Base-by-base conservation (phyloP, 2,113 vertebrate species). In the Sander vitreus region DNA sequence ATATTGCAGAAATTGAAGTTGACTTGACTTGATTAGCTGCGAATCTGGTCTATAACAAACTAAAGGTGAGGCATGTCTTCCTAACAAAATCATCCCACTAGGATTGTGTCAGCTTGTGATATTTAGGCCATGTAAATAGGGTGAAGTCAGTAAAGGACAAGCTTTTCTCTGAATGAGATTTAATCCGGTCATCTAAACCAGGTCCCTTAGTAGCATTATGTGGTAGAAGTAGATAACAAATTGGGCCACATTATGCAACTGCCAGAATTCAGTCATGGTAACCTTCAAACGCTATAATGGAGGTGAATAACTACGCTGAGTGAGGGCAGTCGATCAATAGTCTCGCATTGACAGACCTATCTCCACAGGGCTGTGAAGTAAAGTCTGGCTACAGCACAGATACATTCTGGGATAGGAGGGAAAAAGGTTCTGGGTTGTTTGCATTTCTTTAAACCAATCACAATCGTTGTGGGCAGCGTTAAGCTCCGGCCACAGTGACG, bases 91-190 rank as follows among this genome's bases (percentile, higher is more conserved):
- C 33, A 13, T 55, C 8, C n/a, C 25, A n/a, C 45, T 13, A 12
- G 36, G 75, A 23, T 58, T 45, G 50, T 64, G 60, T 71, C 88
- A 77, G 51, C 55, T 82, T 64, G 50, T 54, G 65, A 66, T 85
- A 90, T 73, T 45, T 54, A 89, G 78, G 83, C 65, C 63, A 57
- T n/a, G 81, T 47, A 84, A 87, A 86, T 39, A 67, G 72, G 63
- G 27, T 62, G 36, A 82, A 59, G 79, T 36, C n/a, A 73, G 48
- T 3, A 33, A 81, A 89, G 83, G 66, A 90, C 68, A 69, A 79
- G 55, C 48, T 71, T 89, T 84, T 76, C 69, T 77, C 64, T 76
- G 76, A 85, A 78, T 65, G 55, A 85, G 69, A 90, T 89, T 84
- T 81, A 89, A 87, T 73, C 67, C 73, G 73, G 85, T 87, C 62